Evolutionary conservation across 2,113 vertebrate genomes (phyloP).

Genomic region (Cromileptes altivelis): DNA sequence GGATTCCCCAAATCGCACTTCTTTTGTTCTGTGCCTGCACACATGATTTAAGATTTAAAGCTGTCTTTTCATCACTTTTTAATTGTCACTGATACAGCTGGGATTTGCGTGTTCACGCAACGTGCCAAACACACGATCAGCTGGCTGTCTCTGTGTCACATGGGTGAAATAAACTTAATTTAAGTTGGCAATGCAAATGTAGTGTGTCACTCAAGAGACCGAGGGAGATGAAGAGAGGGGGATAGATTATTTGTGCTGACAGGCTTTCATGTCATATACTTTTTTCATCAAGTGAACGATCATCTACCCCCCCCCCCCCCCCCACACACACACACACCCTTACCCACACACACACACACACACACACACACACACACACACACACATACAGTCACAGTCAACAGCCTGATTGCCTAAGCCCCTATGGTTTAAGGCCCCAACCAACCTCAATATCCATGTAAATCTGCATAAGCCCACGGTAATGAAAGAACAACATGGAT

Average conservation of each 20-base stretch:
- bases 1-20: not conserved
- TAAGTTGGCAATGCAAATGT: slow-evolving; percentile 59
- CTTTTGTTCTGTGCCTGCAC: not conserved
- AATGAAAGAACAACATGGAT: slow-evolving; percentile 79
- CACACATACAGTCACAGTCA: slow-evolving; percentile 11
- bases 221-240: slow-evolving; percentile 15
- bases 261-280: slow-evolving; percentile 60
- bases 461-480: slow-evolving; percentile 67
- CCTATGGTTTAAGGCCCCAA: slow-evolving; percentile 52
- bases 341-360: not conserved
- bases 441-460: slow-evolving; percentile 67
- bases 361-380: slow-evolving; percentile 12
- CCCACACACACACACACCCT: not conserved
- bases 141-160: slow-evolving; percentile 31
- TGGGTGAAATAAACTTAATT: slow-evolving; percentile 44
- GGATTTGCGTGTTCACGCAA: not conserved
- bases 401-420: slow-evolving; percentile 44
- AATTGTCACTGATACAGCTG: slow-evolving; percentile 3
- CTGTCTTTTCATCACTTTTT: slow-evolving; percentile 6
- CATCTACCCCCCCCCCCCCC: not conserved
- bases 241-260: slow-evolving; percentile 56
- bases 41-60: not conserved
- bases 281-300: slow-evolving; percentile 62
- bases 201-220: slow-evolving; percentile 41
- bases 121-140: slow-evolving; percentile 3